Evolutionary conservation across 2,888 invertebrate genomes (phyloP).

Genomic region (Drosophila paucipuncta): DNA sequence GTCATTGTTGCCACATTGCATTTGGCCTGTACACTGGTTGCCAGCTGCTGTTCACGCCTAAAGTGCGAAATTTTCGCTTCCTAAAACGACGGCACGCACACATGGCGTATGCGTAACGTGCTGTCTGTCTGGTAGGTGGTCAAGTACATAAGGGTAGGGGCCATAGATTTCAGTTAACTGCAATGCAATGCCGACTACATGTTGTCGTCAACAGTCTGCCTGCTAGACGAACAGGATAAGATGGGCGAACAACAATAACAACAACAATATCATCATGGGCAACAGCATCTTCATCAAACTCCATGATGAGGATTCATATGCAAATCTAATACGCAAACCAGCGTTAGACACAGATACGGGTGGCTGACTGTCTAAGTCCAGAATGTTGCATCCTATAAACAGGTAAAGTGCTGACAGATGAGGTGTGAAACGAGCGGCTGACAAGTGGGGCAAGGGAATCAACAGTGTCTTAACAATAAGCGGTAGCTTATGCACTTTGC

Average conservation of each 20-base stretch:
- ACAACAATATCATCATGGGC: slow-evolving; percentile 24
- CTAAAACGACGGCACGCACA: slow-evolving; percentile 50
- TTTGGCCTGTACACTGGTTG: slow-evolving; percentile 22
- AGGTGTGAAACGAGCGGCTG: slow-evolving; percentile 32
- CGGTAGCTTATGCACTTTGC: slow-evolving; percentile 39
- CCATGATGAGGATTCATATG: slow-evolving; percentile 73
- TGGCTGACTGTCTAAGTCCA: slow-evolving; percentile 11
- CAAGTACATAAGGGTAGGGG: slow-evolving; percentile 24
- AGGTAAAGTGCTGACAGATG: slow-evolving; percentile 38
- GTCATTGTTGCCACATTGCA: slow-evolving; percentile 26
- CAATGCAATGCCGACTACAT: slow-evolving; percentile 45
- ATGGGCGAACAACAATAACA: slow-evolving; percentile 13
- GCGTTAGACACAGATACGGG: slow-evolving; percentile 41
- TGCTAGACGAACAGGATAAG: slow-evolving; percentile 19
- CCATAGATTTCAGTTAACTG: slow-evolving; percentile 75
- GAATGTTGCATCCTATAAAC: slow-evolving; percentile 3
- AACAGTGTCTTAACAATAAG: slow-evolving; percentile 50
- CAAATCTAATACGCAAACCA: slow-evolving; percentile 70
- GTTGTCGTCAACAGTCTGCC: slow-evolving; percentile 57
- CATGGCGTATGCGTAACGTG: slow-evolving; percentile 53
- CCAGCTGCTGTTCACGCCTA: slow-evolving; percentile 30
- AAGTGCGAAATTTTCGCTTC: slow-evolving; percentile 38
- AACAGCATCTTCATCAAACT: slow-evolving; percentile 50
- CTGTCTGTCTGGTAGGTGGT: slow-evolving; percentile 29
- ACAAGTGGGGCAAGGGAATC: slow-evolving; percentile 33